These are phyloP conservation scores for Corythaeola cristata DNA, from an alignment of 2,113 vertebrate species.

Conservation along the genomic window DNA sequence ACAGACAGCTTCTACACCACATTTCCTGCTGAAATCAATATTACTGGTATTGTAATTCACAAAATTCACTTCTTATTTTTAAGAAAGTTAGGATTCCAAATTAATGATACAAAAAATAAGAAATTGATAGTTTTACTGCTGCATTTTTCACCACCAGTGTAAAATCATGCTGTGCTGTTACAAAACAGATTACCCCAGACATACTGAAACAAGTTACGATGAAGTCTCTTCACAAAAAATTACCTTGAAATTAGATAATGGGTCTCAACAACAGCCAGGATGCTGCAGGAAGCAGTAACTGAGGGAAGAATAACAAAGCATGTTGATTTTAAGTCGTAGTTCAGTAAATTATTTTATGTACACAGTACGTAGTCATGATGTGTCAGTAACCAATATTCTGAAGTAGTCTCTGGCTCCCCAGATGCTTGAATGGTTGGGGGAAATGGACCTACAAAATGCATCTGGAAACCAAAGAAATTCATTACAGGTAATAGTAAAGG, in stretches of 20 bases:
- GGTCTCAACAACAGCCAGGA: background rate
- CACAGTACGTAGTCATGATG: background rate
- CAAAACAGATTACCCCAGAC: background rate
- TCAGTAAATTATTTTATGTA: background rate
- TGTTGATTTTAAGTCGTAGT: background rate
- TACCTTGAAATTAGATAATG: background rate
- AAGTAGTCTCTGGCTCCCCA: background rate
- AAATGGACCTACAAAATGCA: background rate
- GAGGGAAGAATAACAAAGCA: background rate
- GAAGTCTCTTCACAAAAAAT: background rate
- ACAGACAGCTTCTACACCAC: background rate
- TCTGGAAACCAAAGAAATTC: background rate
- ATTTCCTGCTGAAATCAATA: background rate
- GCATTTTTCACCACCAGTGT: background rate
- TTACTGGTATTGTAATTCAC: background rate
- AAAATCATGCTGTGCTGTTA: background rate
- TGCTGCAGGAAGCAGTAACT: background rate
- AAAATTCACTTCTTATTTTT: background rate
- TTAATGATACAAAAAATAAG: background rate
- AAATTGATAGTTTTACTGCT: background rate
- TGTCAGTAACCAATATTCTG: background rate
- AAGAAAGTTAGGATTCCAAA: background rate
- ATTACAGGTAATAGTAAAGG: background rate
- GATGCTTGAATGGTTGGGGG: background rate
- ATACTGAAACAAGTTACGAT: background rate